Evolutionary conservation across 1,140 invertebrate genomes (phyloP), one percentile per base, ranked within the genome.

Genomic region (Psilanteris sp.): DNA sequence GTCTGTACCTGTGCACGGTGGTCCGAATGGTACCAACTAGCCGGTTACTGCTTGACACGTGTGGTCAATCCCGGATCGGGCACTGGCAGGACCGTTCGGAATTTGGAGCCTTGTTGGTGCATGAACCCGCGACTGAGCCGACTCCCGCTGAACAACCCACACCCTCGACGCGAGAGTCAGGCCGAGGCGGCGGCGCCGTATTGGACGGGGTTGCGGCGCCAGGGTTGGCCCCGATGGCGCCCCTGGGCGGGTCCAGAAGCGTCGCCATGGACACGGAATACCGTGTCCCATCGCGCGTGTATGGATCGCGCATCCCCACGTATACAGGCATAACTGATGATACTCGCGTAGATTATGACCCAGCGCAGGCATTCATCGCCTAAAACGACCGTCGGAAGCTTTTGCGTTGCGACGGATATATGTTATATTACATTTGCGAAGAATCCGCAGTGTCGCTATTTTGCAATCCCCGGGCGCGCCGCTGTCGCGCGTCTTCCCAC

Each of bases 261-360:
- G 81, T 83, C 79, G 29, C 70, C 81, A 82, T 84, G 83, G 81
- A 46, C 67, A 82, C 57, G 57, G 31, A 77, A 75, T 67, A 72
- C 64, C 36, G 31, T 48, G 34, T 61, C 46, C 55, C 55, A 61
- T 61, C 41, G 54, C 46, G 32, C 66, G 27, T 36, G 48, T 34
- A 59, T 57, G 24, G 29, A 52, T 70, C 32, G 46, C 26, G 55
- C 16, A 4, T 26, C 52, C 31, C 31, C 34, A 31, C 37, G 46
- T 52, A 66, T 46, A 73, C 44, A 67, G 32, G 24, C 46, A 61
- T 61, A 74, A 71, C 52, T 71, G 66, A 71, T 44, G 44, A 61
- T 61, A 61, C 44, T 54, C 66, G 37, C 39, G 66, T 52, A 66
- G 36, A 16, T 54, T 54, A 43, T 34, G 15, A 43, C 26, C 36